Evolutionary conservation across 2,797 vertebrate genomes (phyloP).

Genomic region (Cottoperca gobio): DNA sequence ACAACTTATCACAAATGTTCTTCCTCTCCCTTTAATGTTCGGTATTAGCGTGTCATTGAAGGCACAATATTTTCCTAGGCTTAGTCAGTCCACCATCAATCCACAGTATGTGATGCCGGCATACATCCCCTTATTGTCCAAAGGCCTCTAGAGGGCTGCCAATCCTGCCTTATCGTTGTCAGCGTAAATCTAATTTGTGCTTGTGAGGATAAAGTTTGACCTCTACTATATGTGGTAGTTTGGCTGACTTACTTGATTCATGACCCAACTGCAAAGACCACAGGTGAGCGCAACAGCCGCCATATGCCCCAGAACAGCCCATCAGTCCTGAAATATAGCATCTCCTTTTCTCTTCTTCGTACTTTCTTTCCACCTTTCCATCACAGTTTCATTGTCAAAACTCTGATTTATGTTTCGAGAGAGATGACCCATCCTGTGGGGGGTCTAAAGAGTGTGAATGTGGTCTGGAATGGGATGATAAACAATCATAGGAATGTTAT

Average conservation of each 20-base stretch:
- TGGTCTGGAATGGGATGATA: slow-evolving; percentile 61
- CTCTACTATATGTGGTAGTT: slow-evolving; percentile 52
- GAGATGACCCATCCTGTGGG: slow-evolving; percentile 36
- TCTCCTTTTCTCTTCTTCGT: slow-evolving; percentile 22
- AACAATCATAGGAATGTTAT: slow-evolving; percentile 61
- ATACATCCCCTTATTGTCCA: slow-evolving; percentile 33
- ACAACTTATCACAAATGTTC: neutral
- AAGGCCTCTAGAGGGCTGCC: slow-evolving; percentile 35
- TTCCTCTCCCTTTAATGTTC: neutral
- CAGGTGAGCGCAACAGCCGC: slow-evolving; percentile 56
- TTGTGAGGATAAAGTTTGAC: slow-evolving; percentile 65
- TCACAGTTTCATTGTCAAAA: slow-evolving; percentile 38
- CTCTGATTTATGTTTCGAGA: slow-evolving; percentile 43
- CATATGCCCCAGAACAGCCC: slow-evolving; percentile 54
- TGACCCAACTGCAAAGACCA: slow-evolving; percentile 39
- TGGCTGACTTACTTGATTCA: slow-evolving; percentile 64
- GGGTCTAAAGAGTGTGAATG: slow-evolving; percentile 32
- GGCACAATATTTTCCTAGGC: slow-evolving; percentile 7
- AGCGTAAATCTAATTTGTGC: slow-evolving; percentile 62
- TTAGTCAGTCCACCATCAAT: slow-evolving; percentile 39
- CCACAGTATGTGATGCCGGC: slow-evolving; percentile 17
- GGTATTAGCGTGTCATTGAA: slow-evolving; percentile 25
- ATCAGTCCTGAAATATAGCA: slow-evolving; percentile 52
- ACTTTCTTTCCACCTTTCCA: slow-evolving; percentile 40
- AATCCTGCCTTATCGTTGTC: slow-evolving; percentile 50